These are phyloP conservation scores for Xestia ashworthii DNA, from an alignment of 2,888 invertebrate genomes.

Conservation along the genomic window DNA sequence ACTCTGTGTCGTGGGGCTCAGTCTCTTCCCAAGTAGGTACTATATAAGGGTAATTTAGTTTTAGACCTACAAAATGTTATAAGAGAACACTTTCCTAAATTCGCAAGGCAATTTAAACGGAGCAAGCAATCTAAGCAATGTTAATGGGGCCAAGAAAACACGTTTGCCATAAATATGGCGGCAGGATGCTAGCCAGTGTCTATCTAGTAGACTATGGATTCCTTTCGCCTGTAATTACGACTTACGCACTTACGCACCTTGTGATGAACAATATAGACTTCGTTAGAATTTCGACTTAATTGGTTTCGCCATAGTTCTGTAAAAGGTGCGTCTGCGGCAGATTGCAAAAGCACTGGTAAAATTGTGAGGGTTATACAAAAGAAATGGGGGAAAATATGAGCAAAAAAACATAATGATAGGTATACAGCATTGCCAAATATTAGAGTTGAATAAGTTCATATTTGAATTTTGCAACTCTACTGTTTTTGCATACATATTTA, in stretches of 20 bases:
- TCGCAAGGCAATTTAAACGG: slow-evolving; percentile 6
- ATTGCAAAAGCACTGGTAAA: neutral
- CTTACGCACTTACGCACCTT: slow-evolving; percentile 36
- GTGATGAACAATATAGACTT: slow-evolving; percentile 6
- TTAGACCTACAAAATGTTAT: neutral
- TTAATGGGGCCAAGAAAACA: slow-evolving; percentile 49
- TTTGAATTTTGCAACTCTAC: neutral
- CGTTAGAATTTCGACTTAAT: neutral
- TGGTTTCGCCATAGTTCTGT: neutral
- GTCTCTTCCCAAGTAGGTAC: no score
- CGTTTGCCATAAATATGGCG: slow-evolving; percentile 39
- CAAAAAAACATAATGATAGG: no score
- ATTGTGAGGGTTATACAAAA: neutral
- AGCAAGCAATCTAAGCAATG: slow-evolving; percentile 31
- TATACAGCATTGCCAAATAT: neutral
- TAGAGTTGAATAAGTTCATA: neutral
- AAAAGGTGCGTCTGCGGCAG: neutral
- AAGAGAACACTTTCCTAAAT: slow-evolving; percentile 5
- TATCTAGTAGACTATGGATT: slow-evolving; percentile 37
- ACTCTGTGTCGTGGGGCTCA: no score
- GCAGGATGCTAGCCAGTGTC: slow-evolving; percentile 37
- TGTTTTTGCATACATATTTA: neutral
- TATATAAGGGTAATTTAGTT: neutral
- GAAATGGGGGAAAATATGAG: neutral
- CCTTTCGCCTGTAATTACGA: slow-evolving; percentile 37